These are phyloP conservation scores for Pelodiscus sinensis DNA, from an alignment of 2,113 vertebrate genomes.

Conservation along the genomic window DNA sequence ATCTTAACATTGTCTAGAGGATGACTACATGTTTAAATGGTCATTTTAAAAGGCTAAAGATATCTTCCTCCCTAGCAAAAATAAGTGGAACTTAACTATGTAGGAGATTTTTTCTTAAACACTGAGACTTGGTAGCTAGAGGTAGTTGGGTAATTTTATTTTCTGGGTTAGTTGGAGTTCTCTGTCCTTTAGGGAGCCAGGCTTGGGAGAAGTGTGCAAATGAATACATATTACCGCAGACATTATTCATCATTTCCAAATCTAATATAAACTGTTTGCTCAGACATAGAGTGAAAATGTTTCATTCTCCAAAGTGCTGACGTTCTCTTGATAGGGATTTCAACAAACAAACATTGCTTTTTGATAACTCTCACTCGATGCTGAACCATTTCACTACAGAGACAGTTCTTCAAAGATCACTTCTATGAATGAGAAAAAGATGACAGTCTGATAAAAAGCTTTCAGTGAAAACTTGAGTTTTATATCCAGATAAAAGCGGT, in stretches of 20 bases:
- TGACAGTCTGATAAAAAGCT: slow-evolving; percentile 53
- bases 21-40: slow-evolving; percentile 24
- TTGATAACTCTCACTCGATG: slow-evolving; percentile 45
- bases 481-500: slow-evolving; percentile 40
- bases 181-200: neutral
- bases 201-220: neutral
- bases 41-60: slow-evolving; percentile 37
- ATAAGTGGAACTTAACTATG: neutral
- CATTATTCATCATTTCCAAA: slow-evolving; percentile 35
- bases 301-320: slow-evolving; percentile 57
- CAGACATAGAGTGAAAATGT: slow-evolving; percentile 44
- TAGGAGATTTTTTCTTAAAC: slow-evolving; percentile 24
- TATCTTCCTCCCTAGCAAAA: neutral
- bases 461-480: slow-evolving; percentile 49
- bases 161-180: neutral
- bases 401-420: slow-evolving; percentile 43
- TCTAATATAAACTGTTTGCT: slow-evolving; percentile 56
- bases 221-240: slow-evolving; percentile 52
- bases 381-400: slow-evolving; percentile 36
- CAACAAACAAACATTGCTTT: slow-evolving; percentile 59
- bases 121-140: neutral
- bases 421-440: slow-evolving; percentile 46
- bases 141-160: neutral
- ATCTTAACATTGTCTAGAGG: neutral
- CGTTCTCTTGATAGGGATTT: slow-evolving; percentile 48